Base-by-base conservation (phyloP, 2,113 vertebrate species). In the Acrocephalus kingi region DNA sequence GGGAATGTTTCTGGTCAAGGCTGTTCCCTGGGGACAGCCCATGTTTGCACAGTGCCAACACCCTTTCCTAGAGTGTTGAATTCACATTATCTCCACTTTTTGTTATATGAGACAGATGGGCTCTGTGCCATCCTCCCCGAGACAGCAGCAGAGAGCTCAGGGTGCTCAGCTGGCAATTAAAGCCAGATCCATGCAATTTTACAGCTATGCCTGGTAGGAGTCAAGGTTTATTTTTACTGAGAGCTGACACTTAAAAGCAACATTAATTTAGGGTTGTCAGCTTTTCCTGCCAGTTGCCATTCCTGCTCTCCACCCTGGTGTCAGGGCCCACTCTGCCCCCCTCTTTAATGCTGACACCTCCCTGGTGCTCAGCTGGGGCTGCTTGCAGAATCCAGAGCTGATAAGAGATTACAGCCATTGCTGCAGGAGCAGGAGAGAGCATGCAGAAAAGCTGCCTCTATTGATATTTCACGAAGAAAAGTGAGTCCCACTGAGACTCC, bases 121-220 rank as follows among this genome's bases (percentile, higher is more conserved):
- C 75, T 15, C 23, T 24, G 25, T 5, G 0, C 51, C 13, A 0
- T 59, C 27, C 30, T 75, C 45, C 35, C 20, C 0, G 0, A 55
- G 74, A 63, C 64, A 77, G 80, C n/a, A 61, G 45, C 46, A 58
- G 87, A 17, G 83, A 49, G 31, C 18, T 20, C 41, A 27, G 23
- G 7, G 37, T 58, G 63, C 46, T 76, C 74, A 67, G 85, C 17
- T 51, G 30, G 11, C 17, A 18, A 64, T 64, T 52, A 58, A 90
- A 95, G 41, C 8, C 11, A 63, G 39, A 41, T 27, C 48, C 4
- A 0, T 52, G n/a, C 8, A 45, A 71, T 78, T 93, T 81, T 59
- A 93, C 48, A 82, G 69, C 23, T 33, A 17, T 39, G 18, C 39
- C 25, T 59, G 28, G 28, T 71, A 78, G 64, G 37, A 71, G 55